Percentiles rank a stretch among this genome's conserved stretches.
phyloP scores from a whole-genome alignment of 2,888 invertebrate genomes.

The Sinotaia quadrata region DNA sequence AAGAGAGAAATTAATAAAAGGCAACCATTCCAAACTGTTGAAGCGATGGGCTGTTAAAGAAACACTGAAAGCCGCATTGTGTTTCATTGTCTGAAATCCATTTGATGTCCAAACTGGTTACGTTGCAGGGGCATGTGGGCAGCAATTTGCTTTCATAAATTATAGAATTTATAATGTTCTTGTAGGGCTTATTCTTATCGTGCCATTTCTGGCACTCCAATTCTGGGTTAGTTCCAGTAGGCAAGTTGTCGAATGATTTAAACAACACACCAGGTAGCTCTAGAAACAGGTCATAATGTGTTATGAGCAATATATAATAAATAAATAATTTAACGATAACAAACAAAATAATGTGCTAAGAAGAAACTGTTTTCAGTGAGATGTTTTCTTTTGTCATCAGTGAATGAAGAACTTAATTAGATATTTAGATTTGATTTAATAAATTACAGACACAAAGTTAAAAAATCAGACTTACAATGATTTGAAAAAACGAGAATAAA shows the following conservation, averaged over 20 bases:
- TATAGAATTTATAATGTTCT: rapidly evolving
- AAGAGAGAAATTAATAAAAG: too few relatives aligned
- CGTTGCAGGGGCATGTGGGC: conserved; percentile 29
- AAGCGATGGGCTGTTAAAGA: conserved; percentile 10
- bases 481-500: too few relatives aligned
- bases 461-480: too few relatives aligned
- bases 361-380: too few relatives aligned
- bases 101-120: neutral
- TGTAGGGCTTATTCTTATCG: neutral
- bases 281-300: neutral
- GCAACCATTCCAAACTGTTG: conserved; percentile 26
- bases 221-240: neutral
- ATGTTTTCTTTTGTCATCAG: too few relatives aligned
- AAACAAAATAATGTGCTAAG: too few relatives aligned
- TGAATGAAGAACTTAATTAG: too few relatives aligned
- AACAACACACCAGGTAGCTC: conserved; percentile 18
- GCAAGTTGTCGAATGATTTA: neutral
- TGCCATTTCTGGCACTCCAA: conserved; percentile 25
- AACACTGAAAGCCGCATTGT: conserved; percentile 16
- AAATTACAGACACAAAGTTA: too few relatives aligned
- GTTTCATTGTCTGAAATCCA: conserved; percentile 10
- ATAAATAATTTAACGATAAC: too few relatives aligned
- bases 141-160: neutral
- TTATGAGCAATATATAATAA: too few relatives aligned
- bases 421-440: too few relatives aligned